Evolutionary conservation across 2,888 invertebrate species (phyloP), one percentile per base, ranked within the genome.

Genomic region (Eristalis tenax): DNA sequence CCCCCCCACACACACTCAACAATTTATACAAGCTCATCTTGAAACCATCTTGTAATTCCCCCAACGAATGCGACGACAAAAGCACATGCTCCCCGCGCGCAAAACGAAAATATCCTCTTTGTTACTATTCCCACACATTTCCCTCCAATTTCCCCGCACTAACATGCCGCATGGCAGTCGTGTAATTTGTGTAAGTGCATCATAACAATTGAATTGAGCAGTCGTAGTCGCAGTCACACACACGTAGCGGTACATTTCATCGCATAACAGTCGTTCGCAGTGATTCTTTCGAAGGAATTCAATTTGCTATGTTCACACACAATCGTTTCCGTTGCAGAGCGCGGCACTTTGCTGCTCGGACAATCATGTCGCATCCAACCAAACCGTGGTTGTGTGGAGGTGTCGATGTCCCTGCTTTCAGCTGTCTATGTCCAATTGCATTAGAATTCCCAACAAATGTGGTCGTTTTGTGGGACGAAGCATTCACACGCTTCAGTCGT

Each of bases 121-220:
- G 18, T 50, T 50, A 50, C 18, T 50, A 50, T 50, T 50, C 18
- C 18, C 50, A 50, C 50, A 50, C 18, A 50, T 18, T 50, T 18
- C 18, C 50, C 8, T 50, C 18, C 50, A 50, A 50, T 50, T 18
- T 50, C 4, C 50, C n/a, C 18, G 18, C 50, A 50, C 50, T 1
- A n/a, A 8, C 50, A 6, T 8, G 50, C 18, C 50, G 50, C 50
- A 18, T 18, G 8, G 50, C 50, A 50, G 50, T 18, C 50, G 50
- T 50, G 50, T 50, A 50, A 50, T 50, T 50, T 50, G 50, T 50
- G 50, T 50, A 50, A 50, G 50, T 50, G 50, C 50, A 50, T 50
- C 50, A 50, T 50, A 50, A n/a, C 50, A 50, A 50, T 50, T 50
- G 50, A 50, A 50, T n/a, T 50, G 50, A 50, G 50, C 50, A 18